phyloP scores from a whole-genome alignment of 2,797 vertebrate species.

The Enteromius treurensis region DNA sequence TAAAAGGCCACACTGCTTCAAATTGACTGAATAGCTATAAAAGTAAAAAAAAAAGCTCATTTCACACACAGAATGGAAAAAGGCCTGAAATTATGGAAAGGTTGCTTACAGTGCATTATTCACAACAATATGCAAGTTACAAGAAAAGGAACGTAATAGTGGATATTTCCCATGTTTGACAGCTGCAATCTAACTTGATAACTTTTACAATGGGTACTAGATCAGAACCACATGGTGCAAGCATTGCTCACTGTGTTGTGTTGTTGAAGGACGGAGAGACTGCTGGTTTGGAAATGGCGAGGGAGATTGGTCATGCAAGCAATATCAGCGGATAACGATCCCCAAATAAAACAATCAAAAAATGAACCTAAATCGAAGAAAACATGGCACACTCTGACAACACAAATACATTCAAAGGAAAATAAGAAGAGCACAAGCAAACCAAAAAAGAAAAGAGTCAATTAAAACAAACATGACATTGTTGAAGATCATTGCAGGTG shows the following conservation, averaged over 20 bases:
- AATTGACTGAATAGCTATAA: constrained; percentile 2
- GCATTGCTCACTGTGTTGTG: constrained; percentile 33
- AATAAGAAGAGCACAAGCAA: constrained; percentile 46
- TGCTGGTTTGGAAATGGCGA: constrained; percentile 53
- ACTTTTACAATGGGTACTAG: constrained; percentile 12
- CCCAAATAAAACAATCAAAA: constrained; percentile 61
- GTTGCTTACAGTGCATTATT: constrained; percentile 4
- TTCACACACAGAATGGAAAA: constrained; percentile 9
- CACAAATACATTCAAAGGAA: constrained; percentile 65
- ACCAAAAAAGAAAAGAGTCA: constrained; percentile 34
- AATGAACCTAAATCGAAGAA: constrained; percentile 44
- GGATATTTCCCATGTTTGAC: constrained; percentile 21
- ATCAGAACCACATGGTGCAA: constrained; percentile 37
- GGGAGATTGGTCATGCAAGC: constrained; percentile 61
- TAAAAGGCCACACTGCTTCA: constrained; percentile 3
- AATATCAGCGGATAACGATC: constrained; percentile 58
- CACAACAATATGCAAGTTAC: neutral
- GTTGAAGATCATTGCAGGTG: constrained; percentile 44
- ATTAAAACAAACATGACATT: constrained; percentile 42
- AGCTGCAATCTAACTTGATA: constrained; percentile 20
- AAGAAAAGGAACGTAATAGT: neutral
- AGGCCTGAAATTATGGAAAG: neutral
- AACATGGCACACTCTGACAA: constrained; percentile 71
- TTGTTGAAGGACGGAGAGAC: constrained; percentile 35
- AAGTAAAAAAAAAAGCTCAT: constrained; percentile 11